These are phyloP conservation scores for Steinernema scapterisci DNA, from an alignment of 2,888 invertebrate genomes.

Conservation along the genomic window DNA sequence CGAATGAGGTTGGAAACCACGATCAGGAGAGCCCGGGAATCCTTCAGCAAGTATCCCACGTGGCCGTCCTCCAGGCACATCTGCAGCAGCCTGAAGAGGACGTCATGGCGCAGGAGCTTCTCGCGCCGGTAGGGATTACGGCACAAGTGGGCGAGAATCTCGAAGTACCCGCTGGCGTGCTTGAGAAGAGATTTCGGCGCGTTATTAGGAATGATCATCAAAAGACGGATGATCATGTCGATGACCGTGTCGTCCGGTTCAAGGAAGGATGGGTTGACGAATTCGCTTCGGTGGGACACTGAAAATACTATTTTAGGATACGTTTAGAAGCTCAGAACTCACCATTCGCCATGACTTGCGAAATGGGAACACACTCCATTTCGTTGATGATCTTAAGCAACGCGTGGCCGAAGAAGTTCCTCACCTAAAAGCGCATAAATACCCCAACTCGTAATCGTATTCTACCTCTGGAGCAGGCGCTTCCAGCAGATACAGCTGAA, in stretches of 20 bases:
- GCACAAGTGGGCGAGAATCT: background rate
- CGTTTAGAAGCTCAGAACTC: background rate
- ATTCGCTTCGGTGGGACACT: background rate
- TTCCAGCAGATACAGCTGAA: background rate
- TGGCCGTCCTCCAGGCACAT: conserved; percentile 10
- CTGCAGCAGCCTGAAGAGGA: background rate
- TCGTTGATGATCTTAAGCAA: background rate
- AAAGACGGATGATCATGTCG: background rate
- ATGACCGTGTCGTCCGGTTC: background rate
- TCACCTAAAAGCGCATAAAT: background rate
- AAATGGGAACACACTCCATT: background rate
- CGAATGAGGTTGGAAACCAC: background rate
- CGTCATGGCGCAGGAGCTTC: background rate
- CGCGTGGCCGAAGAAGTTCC: background rate
- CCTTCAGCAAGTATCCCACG: background rate
- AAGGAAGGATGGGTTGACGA: background rate
- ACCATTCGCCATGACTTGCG: background rate
- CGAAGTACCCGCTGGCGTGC: background rate
- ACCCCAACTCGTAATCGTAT: background rate
- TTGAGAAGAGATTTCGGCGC: background rate
- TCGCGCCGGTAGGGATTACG: background rate
- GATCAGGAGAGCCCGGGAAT: background rate
- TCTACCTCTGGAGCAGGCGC: background rate
- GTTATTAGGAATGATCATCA: conserved; percentile 6
- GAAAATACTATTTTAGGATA: background rate